Evolutionary conservation across 1,140 invertebrate genomes (phyloP).

Genomic region (Drosophila rhopaloa): DNA sequence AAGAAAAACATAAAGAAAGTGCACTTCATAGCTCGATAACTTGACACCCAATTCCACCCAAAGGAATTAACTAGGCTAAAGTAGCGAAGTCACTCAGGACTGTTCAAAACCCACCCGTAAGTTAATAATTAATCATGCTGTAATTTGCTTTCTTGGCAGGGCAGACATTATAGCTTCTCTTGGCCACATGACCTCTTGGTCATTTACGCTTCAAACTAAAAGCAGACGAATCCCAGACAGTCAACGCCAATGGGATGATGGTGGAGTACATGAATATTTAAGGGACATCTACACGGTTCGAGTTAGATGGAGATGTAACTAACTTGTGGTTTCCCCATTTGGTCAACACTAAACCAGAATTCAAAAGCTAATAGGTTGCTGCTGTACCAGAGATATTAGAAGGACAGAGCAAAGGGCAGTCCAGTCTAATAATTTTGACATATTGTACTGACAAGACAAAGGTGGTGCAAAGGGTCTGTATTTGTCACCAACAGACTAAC

Average conservation of each 20-base stretch:
- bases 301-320: constrained; percentile 58
- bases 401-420: neutral
- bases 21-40: neutral
- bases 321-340: constrained; percentile 66
- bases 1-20: neutral
- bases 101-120: constrained; percentile 21
- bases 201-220: constrained; percentile 61
- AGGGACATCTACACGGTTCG: constrained; percentile 31
- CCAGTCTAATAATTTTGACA: constrained; percentile 17
- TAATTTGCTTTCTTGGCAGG: constrained; percentile 63
- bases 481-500: neutral
- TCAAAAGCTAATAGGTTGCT: constrained; percentile 28
- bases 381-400: constrained; percentile 13
- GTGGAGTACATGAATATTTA: constrained; percentile 15
- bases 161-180: constrained; percentile 11
- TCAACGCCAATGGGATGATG: constrained; percentile 4
- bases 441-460: constrained; percentile 6
- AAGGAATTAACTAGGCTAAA: neutral
- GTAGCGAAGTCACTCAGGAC: constrained; percentile 10
- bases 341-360: constrained; percentile 41
- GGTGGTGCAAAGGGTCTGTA: neutral
- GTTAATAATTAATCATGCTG: constrained; percentile 67
- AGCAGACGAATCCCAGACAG: constrained; percentile 59
- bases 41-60: neutral
- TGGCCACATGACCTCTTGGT: constrained; percentile 45